Base-by-base conservation (phyloP, 2,113 vertebrate genomes). In the Callopanchax toddi region DNA sequence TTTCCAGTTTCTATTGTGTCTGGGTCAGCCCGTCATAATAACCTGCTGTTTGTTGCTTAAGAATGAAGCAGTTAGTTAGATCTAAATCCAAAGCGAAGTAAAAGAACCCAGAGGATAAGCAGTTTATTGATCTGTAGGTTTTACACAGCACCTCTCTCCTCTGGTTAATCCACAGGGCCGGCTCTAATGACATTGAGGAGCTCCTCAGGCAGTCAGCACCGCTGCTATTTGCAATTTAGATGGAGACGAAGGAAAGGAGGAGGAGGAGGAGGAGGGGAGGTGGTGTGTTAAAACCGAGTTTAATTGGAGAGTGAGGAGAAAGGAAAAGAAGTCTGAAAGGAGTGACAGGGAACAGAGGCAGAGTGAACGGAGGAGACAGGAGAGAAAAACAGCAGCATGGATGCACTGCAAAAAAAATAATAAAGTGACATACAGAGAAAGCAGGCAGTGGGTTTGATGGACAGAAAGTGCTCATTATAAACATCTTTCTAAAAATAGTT, bases 181-280 rank as follows among this genome's bases (percentile, higher is more conserved):
- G 69, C 73, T 80, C 76, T 87, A 84, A 88, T 86, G 82, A 87
- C 85, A 87, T 82, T 86, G 86, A 87, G 81, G 75, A 86, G 84
- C 84, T 87, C 78, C 67, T 67, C 79, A 82, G 81, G 82, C 84
- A 86, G 70, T 83, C 66, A 25, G 70, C 74, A 66, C 70, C 66
- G 64, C 78, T 80, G 50, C 78, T 68, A 90, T 90, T 89, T 91
- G 88, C 88, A 89, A 91, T 91, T 89, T 83, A 88, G 78, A 90
- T 91, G 46, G 78, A 68, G 42, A 39, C 49, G 65, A 78, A 67
- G 36, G 48, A 74, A 57, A 71, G 8, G 51, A 56, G 57, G 61
- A 67, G 59, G 77, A 56, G 34, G 34, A 11, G 34, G 34, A 67
- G 61, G 77, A 53, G 61, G 65, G 61, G 77, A 56, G 71, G 64